Evolutionary conservation across 2,888 invertebrate species (phyloP).

Genomic region (Mesoligia furuncula): DNA sequence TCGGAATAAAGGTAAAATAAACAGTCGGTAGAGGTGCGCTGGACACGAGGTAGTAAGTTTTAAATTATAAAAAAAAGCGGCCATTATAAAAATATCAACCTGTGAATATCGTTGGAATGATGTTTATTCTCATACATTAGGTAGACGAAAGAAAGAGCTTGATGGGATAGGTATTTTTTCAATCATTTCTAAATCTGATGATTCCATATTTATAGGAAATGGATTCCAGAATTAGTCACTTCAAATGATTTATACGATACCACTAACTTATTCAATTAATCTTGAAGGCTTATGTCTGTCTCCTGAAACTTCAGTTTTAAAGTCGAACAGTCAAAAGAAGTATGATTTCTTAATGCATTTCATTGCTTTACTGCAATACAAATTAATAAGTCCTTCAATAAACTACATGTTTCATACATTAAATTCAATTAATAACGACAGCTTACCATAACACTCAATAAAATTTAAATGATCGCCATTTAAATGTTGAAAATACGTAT

Average conservation of each 20-base stretch:
- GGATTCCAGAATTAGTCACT: rapidly evolving
- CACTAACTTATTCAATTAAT: neutral
- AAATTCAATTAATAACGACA: conserved; percentile 9
- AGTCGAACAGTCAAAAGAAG: neutral
- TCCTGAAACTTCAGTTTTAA: neutral
- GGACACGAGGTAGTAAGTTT: conserved; percentile 76
- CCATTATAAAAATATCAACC: conserved; percentile 82
- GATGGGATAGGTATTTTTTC: neutral
- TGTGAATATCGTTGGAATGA: conserved; percentile 10
- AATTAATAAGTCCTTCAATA: neutral
- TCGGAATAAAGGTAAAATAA: conserved; percentile 89
- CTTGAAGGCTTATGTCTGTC: neutral
- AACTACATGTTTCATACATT: neutral
- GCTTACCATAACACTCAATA: conserved; percentile 1
- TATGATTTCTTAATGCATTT: neutral
- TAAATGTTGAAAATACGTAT: conserved; percentile 35
- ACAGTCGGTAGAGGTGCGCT: conserved; percentile 83
- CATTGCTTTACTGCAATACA: neutral
- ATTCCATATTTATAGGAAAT: neutral
- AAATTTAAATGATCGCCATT: conserved; percentile 24
- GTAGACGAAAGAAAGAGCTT: neutral
- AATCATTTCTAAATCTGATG: neutral
- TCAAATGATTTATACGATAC: neutral
- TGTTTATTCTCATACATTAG: conserved; percentile 16
- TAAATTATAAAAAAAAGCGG: conserved; percentile 72